Percentiles rank a stretch among this genome's conserved stretches.
These are phyloP conservation scores for Agrotis ipsilon DNA, from an alignment of 2,888 invertebrate genomes.

Conservation along the genomic window DNA sequence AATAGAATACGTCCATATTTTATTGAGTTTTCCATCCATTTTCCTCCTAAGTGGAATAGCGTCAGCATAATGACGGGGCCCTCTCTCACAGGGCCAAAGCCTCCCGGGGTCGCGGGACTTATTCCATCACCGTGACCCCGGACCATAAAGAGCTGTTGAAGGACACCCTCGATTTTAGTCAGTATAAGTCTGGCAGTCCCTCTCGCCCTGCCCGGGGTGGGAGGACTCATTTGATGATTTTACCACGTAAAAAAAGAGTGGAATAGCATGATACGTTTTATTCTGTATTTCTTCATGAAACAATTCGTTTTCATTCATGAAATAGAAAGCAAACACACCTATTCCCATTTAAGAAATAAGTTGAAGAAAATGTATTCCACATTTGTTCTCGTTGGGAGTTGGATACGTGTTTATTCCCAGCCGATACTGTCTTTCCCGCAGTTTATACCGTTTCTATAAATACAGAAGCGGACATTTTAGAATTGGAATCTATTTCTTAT, in stretches of 20 bases:
- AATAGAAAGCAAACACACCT: conserved; percentile 20
- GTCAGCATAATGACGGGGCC: too few species aligned
- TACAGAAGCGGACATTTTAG: conserved; percentile 61
- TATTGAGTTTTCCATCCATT: background rate
- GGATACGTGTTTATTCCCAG: conserved; percentile 62
- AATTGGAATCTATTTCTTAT: conserved; percentile 65
- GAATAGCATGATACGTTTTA: conserved; percentile 1
- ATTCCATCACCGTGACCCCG: too few species aligned
- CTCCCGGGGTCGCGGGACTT: too few species aligned
- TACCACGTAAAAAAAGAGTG: too few species aligned
- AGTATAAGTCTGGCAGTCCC: too few species aligned
- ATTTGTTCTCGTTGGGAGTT: conserved; percentile 46
- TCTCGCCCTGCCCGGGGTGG: too few species aligned
- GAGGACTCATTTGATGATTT: too few species aligned
- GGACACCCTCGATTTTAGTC: too few species aligned
- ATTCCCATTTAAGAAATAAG: conserved; percentile 44
- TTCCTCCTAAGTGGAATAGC: background rate
- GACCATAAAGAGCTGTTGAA: too few species aligned
- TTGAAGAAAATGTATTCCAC: conserved; percentile 59
- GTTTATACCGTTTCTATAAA: conserved; percentile 64
- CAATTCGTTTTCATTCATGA: conserved; percentile 13
- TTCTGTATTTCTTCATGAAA: background rate
- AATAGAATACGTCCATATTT: background rate
- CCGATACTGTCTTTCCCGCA: conserved; percentile 49
- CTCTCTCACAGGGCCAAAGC: too few species aligned